Evolutionary conservation across 2,888 invertebrate genomes (phyloP).

Genomic region (Meteorus colon): DNA sequence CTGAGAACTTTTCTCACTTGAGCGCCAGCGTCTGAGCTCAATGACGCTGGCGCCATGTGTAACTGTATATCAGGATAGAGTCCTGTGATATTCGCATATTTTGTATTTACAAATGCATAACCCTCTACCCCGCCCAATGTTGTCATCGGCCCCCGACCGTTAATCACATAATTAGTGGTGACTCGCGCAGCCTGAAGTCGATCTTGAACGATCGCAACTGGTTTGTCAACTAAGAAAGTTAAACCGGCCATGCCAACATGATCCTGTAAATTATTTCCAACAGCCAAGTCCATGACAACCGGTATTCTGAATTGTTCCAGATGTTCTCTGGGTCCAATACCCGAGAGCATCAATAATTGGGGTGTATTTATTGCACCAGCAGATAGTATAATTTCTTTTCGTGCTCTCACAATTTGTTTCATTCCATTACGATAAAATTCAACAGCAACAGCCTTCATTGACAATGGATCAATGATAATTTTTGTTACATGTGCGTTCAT

Average conservation of each 20-base stretch:
- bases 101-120: constrained; percentile 89
- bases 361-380: constrained; percentile 95
- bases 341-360: constrained; percentile 93
- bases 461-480: constrained; percentile 83
- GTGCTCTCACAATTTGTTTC: constrained; percentile 81
- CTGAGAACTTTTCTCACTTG: constrained; percentile 86
- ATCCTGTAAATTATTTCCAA: constrained; percentile 89
- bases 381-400: constrained; percentile 89
- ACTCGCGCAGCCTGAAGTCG: constrained; percentile 85
- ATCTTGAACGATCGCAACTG: constrained; percentile 87
- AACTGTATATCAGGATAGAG: constrained; percentile 93
- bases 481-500: constrained; percentile 86
- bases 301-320: constrained; percentile 82
- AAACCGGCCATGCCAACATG: constrained; percentile 91
- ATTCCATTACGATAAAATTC: constrained; percentile 85
- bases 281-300: constrained; percentile 83
- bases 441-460: constrained; percentile 85
- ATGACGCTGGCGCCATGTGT: constrained; percentile 93
- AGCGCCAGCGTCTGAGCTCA: constrained; percentile 85
- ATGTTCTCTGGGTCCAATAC: constrained; percentile 84
- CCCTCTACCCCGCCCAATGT: constrained; percentile 91
- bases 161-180: constrained; percentile 86
- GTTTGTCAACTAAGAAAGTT: constrained; percentile 87
- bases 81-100: constrained; percentile 84
- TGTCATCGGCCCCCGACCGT: constrained; percentile 89